These are phyloP conservation scores for Motacilla tschutschensis DNA, from an alignment of 2,113 vertebrate genomes.

Conservation along the genomic window DNA sequence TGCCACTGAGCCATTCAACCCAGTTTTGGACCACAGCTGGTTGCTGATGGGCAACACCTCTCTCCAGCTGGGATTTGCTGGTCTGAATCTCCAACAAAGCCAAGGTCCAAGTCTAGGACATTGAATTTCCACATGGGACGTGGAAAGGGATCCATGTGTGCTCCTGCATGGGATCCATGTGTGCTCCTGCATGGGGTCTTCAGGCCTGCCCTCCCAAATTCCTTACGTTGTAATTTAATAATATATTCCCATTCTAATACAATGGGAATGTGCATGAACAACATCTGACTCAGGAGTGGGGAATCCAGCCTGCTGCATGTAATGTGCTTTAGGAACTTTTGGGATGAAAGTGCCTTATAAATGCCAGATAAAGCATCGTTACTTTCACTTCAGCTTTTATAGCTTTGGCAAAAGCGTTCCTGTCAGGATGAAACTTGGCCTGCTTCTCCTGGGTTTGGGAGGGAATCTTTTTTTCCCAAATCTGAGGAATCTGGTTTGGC, in stretches of 20 bases:
- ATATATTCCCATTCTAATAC: background rate
- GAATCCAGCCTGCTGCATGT: background rate
- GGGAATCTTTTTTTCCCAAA: constrained; percentile 3
- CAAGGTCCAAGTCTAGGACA: background rate
- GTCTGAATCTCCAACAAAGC: background rate
- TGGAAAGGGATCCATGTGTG: background rate
- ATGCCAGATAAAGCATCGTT: constrained; percentile 29
- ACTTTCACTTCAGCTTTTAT: constrained; percentile 52
- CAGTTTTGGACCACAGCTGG: background rate
- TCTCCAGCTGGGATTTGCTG: background rate
- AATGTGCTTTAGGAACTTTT: background rate
- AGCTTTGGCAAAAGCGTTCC: constrained; percentile 26
- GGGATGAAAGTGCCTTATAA: constrained; percentile 2
- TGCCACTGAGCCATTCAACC: background rate
- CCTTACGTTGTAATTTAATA: background rate
- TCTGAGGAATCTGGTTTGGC: constrained; percentile 45
- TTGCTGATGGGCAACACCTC: background rate
- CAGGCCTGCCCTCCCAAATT: background rate
- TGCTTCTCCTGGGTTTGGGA: constrained; percentile 13
- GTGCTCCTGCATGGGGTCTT: background rate
- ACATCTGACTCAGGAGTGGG: background rate
- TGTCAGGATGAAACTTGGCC: constrained; percentile 40
- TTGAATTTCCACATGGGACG: background rate
- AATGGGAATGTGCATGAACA: background rate
- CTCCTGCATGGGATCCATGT: background rate